phyloP scores from a whole-genome alignment of 2,797 vertebrate species.

The Buceros bicornis region DNA sequence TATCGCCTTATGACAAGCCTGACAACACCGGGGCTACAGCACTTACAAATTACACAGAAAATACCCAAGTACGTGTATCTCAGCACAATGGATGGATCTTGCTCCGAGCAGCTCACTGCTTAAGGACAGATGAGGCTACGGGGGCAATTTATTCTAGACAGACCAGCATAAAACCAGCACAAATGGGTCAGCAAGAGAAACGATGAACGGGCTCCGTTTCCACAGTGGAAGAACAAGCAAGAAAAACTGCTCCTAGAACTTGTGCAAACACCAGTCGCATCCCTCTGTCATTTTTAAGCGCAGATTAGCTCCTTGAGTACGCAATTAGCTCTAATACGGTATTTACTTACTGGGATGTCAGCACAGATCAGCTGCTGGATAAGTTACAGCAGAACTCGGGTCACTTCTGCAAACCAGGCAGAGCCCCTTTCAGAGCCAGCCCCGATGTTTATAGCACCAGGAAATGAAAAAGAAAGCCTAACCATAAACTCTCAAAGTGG shows the following conservation, averaged over 20 bases:
- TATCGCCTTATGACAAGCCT: not conserved
- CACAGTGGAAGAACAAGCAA: not conserved
- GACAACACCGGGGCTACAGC: not conserved
- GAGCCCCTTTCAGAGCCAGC: conserved; percentile 31
- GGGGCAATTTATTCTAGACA: not conserved
- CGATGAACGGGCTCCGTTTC: not conserved
- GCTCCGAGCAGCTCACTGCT: not conserved
- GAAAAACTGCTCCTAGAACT: not conserved
- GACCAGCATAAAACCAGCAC: not conserved
- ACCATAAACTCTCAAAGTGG: conserved; percentile 61
- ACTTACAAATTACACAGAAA: not conserved
- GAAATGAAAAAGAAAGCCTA: conserved; percentile 69
- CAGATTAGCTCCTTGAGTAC: conserved; percentile 27
- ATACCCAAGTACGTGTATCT: not conserved
- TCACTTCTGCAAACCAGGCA: conserved; percentile 6
- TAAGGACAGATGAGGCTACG: not conserved
- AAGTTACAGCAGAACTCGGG: not conserved
- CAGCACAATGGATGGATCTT: not conserved
- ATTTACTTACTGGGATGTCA: conserved; percentile 39
- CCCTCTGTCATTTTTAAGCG: conserved; percentile 6
- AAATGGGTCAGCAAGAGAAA: not conserved
- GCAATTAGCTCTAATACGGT: not conserved
- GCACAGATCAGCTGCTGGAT: conserved; percentile 26
- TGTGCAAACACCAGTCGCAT: not conserved
- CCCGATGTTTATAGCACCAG: conserved; percentile 56